Evolutionary conservation across 2,888 invertebrate genomes (phyloP), one percentile per base, ranked within the genome.

Genomic region (Agonopterix alstromeriana): DNA sequence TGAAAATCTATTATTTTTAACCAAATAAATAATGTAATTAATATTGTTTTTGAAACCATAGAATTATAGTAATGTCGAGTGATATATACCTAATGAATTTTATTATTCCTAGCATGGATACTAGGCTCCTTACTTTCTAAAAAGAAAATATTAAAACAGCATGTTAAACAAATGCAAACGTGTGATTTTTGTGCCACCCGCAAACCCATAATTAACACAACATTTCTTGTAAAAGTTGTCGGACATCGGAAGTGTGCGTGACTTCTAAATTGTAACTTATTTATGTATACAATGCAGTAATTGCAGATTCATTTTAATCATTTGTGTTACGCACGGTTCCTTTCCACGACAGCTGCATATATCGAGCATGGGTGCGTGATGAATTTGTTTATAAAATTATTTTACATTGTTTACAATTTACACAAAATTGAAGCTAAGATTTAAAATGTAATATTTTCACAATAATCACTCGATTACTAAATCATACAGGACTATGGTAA

Each of bases 171-270:
- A 46, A 27, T 27, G 7, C 27, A 27, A 27, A 27, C 27, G 7
- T 27, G 27, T 59, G 67, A 70, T 72, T 70, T 69, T 67, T 61
- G 64, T 59, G 69, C 70, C 67, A 58, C 57, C 58, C 51, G 55
- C 58, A 55, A 48, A 57, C 55, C 70, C 66, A 67, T 65, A 68
- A 61, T 62, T 58, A 61, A 52, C 48, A 55, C 61, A 58, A 62
- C 63, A 64, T 63, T 58, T 59, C 61, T 67, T 77, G 78, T 77
- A 65, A 72, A 73, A 72, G 67, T 63, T 62, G 59, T 66, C 67
- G 67, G 59, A 59, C 60, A 55, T 52, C 45, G 61, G 63, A 60
- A 43, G 44, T 27, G 27, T 27, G 27, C 27, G 27, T 27, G 49
- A 44, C 36, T 8, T 9, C 10, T 12, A 44, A 10, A 11, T 35